phyloP scores from a whole-genome alignment of 1,140 invertebrate species.

The Myzus persicae region DNA sequence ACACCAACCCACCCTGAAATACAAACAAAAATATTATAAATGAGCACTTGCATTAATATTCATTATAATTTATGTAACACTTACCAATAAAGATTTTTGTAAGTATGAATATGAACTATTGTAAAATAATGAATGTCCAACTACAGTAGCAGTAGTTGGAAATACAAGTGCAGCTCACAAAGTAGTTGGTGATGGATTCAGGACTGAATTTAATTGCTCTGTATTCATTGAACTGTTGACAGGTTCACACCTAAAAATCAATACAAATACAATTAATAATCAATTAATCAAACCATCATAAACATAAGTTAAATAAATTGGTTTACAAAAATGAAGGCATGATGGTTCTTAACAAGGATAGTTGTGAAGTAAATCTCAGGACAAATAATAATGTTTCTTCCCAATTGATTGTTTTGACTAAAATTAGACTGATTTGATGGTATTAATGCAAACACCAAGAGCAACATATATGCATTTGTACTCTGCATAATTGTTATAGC shows the following conservation, averaged over 20 bases:
- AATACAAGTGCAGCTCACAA: conserved; percentile 93
- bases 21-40: conserved; percentile 56
- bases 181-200: conserved; percentile 78
- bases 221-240: not conserved
- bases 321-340: conserved; percentile 75
- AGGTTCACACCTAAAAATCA: conserved; percentile 35
- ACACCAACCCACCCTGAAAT: conserved; percentile 84
- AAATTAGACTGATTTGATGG: conserved; percentile 89
- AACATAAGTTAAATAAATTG: conserved; percentile 10
- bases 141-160: conserved; percentile 90
- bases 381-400: conserved; percentile 89
- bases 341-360: conserved; percentile 79
- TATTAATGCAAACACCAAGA: conserved; percentile 91
- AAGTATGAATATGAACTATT: conserved; percentile 84
- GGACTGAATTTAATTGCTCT: conserved; percentile 45
- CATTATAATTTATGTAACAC: not conserved
- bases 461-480: conserved; percentile 87
- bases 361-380: conserved; percentile 75
- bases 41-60: not conserved
- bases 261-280: not conserved
- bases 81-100: conserved; percentile 84
- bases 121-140: conserved; percentile 90
- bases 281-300: not conserved
- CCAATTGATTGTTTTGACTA: conserved; percentile 93
- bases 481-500: conserved; percentile 93